Base-by-base conservation (phyloP, 2,113 vertebrate genomes). In the Brachirus orientalis region DNA sequence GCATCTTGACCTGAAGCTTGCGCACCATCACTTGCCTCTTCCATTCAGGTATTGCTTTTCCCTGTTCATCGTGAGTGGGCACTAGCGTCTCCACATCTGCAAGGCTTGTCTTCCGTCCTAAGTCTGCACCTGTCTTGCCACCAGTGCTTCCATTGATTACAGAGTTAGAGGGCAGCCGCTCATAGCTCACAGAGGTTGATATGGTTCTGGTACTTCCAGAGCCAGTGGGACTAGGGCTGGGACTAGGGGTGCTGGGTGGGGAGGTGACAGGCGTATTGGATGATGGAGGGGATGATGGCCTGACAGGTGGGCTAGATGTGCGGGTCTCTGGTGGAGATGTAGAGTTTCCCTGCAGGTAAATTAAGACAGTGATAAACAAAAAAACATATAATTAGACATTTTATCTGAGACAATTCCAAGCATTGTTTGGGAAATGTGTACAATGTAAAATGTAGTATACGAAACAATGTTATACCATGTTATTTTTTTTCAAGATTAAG, bases 1-100 rank as follows among this genome's bases (percentile, higher is more conserved):
- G 97, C 87, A 98, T 96, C 88, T 96, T 98, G 77, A 92, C 91
- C 83, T 98, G 97, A 63, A 99, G 90, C 88, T 99, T 99, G 8
- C 96, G 92, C 41, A 96, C 94, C 96, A 98, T 97, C 91, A 97
- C 96, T 84, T 98, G 96, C 28, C 96, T 91, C 89, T 97, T 98
- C 96, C 96, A 98, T 77, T 98, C 96, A 0, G 96, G 96, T 78
- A 98, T 96, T 36, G 95, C 90, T 66, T 94, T 92, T 19, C 95
- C 96, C 89, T 96, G 95, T 86, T 98, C 96, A 0, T 98, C 96
- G 0, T 94, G 95, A 16, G 95, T 97, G 69, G 97, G 97, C 62
- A 99, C 91, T 56, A 99, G 89, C 0, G 87, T 80, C 80, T 99
- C 97, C 11, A 90, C 91, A 7, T 98, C 96, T 3, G 80, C 80